Evolutionary conservation across 2,888 invertebrate species (phyloP).

Genomic region (Drosophila trichaetosa): DNA sequence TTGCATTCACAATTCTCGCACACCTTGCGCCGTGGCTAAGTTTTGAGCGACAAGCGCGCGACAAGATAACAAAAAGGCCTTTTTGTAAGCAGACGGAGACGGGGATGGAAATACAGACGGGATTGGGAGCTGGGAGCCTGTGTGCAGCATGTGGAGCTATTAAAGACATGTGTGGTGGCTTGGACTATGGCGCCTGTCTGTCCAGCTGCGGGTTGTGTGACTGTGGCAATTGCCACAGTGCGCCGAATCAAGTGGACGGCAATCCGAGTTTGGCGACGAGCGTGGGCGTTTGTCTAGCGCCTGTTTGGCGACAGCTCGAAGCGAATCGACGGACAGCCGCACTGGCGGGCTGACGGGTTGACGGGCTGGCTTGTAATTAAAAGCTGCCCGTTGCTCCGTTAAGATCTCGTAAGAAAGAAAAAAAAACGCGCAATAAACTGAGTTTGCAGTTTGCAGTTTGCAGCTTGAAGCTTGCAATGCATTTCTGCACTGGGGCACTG

Average conservation of each 20-base stretch:
- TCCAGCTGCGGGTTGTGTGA: constrained; percentile 28
- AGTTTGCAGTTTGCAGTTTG: neutral
- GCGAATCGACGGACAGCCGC: constrained; percentile 48
- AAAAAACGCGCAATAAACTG: constrained; percentile 30
- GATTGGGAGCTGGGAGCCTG: neutral
- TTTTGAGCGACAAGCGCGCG: constrained; percentile 71
- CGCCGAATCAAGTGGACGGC: constrained; percentile 57
- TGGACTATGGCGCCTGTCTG: constrained; percentile 51
- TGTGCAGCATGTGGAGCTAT: constrained; percentile 43
- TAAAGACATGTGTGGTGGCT: constrained; percentile 35
- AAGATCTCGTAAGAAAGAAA: constrained; percentile 32
- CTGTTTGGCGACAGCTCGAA: constrained; percentile 68
- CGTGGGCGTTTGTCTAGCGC: constrained; percentile 77
- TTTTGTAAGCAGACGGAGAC: constrained; percentile 46
- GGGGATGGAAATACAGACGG: constrained; percentile 9
- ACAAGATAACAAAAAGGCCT: constrained; percentile 77
- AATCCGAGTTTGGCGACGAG: constrained; percentile 30
- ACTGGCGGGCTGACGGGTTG: neutral
- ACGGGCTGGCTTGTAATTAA: constrained; percentile 64
- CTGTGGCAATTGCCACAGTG: constrained; percentile 28
- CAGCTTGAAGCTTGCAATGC: constrained; percentile 23
- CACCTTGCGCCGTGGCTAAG: constrained; percentile 67
- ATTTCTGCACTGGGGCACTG: constrained; percentile 52
- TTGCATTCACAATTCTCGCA: constrained; percentile 59
- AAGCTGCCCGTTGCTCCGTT: constrained; percentile 49